Conservation (phyloP, 2,113 vertebrate species). For the Thymallus thymallus region DNA sequence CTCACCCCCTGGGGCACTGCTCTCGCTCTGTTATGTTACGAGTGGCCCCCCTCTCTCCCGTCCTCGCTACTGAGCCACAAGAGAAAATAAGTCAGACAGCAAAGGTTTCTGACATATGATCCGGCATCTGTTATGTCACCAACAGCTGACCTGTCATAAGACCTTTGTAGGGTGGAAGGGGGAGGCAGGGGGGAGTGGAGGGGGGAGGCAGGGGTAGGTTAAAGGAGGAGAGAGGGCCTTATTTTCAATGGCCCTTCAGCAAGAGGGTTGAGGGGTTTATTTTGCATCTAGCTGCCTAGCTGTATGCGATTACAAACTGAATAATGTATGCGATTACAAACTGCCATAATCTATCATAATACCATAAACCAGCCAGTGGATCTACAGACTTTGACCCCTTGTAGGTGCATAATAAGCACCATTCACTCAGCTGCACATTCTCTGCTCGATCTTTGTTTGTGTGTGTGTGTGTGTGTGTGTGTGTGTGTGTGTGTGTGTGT, state of each 20-base stretch:
- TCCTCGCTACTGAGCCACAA: slow-evolving; percentile 53
- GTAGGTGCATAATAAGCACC: slow-evolving; percentile 89
- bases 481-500: slow-evolving; percentile 42
- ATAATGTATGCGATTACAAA: slow-evolving; percentile 80
- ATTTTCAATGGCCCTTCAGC: slow-evolving; percentile 67
- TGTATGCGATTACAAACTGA: slow-evolving; percentile 79
- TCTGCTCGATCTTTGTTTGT: slow-evolving; percentile 59
- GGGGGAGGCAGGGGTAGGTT: not conserved
- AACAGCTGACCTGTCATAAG: slow-evolving; percentile 91
- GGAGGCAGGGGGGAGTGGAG: slow-evolving; percentile 12
- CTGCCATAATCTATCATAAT: slow-evolving; percentile 92
- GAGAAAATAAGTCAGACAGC: slow-evolving; percentile 77
- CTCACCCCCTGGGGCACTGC: slow-evolving; percentile 37
- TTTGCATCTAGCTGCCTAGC: slow-evolving; percentile 54
- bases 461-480: slow-evolving; percentile 19
- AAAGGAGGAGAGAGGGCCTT: slow-evolving; percentile 64
- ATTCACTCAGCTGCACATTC: slow-evolving; percentile 85
- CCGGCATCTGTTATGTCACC: slow-evolving; percentile 80
- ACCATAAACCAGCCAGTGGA: slow-evolving; percentile 86
- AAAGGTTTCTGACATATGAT: slow-evolving; percentile 82
- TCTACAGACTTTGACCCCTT: slow-evolving; percentile 91
- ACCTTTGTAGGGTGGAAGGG: slow-evolving; percentile 58
- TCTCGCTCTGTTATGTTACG: slow-evolving; percentile 49
- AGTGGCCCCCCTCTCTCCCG: slow-evolving; percentile 53
- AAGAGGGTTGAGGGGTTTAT: slow-evolving; percentile 61